A percentile compares a stretch with the other conserved stretches of the same genome.
Evolutionary conservation across 1,140 invertebrate genomes (phyloP).

Genomic region (Mercenaria mercenaria): DNA sequence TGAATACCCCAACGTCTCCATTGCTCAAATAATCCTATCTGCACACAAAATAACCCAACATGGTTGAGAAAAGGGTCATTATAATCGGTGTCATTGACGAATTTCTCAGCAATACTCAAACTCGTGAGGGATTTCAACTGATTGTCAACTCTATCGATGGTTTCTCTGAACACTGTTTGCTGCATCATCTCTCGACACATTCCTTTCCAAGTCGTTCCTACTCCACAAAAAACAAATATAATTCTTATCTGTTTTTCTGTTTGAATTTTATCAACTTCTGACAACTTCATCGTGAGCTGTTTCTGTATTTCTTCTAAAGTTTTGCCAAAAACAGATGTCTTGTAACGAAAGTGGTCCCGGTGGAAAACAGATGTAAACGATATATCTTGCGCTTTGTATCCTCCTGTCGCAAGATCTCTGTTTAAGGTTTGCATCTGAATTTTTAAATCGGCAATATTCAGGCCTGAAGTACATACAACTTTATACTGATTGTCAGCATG

Average conservation of each 20-base stretch:
- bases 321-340: constrained; percentile 25
- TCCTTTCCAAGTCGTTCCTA: constrained; percentile 73
- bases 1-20: constrained; percentile 66
- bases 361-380: constrained; percentile 68
- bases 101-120: constrained; percentile 61
- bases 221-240: constrained; percentile 76
- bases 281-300: not conserved
- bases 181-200: constrained; percentile 73
- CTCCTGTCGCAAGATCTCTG: not conserved
- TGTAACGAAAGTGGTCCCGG: constrained; percentile 66
- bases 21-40: constrained; percentile 52
- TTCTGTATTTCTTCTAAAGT: not conserved
- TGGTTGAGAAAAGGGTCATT: constrained; percentile 65
- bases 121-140: constrained; percentile 19
- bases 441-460: not conserved
- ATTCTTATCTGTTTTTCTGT: not conserved
- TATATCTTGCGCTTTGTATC: constrained; percentile 24
- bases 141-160: constrained; percentile 47
- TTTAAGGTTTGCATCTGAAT: not conserved
- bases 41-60: constrained; percentile 70
- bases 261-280: not conserved
- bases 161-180: constrained; percentile 48
- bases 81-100: constrained; percentile 35
- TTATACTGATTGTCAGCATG: not conserved
- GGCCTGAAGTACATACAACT: constrained; percentile 57